These are phyloP conservation scores for Paguma larvata DNA, from an alignment of 2,797 vertebrate genomes.

Conservation along the genomic window DNA sequence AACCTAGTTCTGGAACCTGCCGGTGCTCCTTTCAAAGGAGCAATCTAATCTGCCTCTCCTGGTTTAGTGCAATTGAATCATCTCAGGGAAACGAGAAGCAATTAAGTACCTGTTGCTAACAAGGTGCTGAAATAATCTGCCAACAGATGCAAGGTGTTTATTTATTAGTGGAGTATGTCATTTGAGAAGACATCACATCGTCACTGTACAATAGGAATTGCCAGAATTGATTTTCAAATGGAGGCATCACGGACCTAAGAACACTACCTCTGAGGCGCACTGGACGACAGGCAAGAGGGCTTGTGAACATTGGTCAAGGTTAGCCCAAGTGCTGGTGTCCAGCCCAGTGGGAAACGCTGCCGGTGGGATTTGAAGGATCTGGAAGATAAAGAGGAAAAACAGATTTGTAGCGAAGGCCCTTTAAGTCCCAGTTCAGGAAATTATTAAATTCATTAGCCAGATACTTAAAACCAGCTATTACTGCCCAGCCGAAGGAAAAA, in stretches of 20 bases:
- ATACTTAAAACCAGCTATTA: conserved; percentile 84
- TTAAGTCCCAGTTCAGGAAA: conserved; percentile 86
- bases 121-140: conserved; percentile 59
- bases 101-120: conserved; percentile 78
- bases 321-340: not conserved
- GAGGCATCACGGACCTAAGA: not conserved
- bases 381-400: conserved; percentile 71
- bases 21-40: conserved; percentile 29
- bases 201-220: conserved; percentile 49
- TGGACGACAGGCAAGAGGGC: not conserved
- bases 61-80: conserved; percentile 75
- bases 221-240: conserved; percentile 45
- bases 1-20: conserved; percentile 44
- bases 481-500: conserved; percentile 77
- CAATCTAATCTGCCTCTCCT: conserved; percentile 75
- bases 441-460: conserved; percentile 83
- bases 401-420: conserved; percentile 81
- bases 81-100: conserved; percentile 77
- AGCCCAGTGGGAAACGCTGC: not conserved
- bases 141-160: not conserved
- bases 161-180: conserved; percentile 50
- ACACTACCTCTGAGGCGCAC: not conserved
- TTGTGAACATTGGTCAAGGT: not conserved
- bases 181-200: conserved; percentile 50
- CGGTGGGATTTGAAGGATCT: conserved; percentile 13